These are phyloP conservation scores for Clarias platycephalus DNA, from an alignment of 2,797 vertebrate genomes.

Conservation along the genomic window DNA sequence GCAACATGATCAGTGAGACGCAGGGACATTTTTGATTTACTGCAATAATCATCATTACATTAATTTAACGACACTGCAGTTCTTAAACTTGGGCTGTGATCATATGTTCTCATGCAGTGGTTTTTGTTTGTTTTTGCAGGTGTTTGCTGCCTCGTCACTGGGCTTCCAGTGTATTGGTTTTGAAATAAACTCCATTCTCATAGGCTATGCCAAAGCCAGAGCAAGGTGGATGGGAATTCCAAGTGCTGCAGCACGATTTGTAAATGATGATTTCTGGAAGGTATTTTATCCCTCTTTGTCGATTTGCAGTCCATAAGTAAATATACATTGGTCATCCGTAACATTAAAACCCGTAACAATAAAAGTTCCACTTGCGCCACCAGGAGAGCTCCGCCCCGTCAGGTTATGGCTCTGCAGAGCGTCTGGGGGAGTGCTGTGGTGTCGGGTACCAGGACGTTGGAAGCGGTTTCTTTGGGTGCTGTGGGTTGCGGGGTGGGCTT, in stretches of 20 bases:
- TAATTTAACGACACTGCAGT: not conserved
- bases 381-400: no score
- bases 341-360: no score
- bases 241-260: conserved; percentile 63
- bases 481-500: no score
- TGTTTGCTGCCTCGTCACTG: conserved; percentile 70
- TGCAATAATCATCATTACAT: not conserved
- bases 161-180: conserved; percentile 77
- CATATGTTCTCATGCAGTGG: not conserved
- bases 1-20: not conserved
- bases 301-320: not conserved
- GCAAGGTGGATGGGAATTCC: conserved; percentile 68
- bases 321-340: no score
- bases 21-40: not conserved
- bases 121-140: conserved; percentile 57
- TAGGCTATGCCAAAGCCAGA: conserved; percentile 67
- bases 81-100: not conserved
- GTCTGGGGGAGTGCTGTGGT: no score
- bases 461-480: no score
- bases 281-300: conserved; percentile 49
- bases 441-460: no score
- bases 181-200: conserved; percentile 77
- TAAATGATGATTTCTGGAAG: conserved; percentile 77
- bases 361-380: no score
- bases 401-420: no score